phyloP scores from a whole-genome alignment of 2,888 invertebrate species.

The Bembecia ichneumoniformis region DNA sequence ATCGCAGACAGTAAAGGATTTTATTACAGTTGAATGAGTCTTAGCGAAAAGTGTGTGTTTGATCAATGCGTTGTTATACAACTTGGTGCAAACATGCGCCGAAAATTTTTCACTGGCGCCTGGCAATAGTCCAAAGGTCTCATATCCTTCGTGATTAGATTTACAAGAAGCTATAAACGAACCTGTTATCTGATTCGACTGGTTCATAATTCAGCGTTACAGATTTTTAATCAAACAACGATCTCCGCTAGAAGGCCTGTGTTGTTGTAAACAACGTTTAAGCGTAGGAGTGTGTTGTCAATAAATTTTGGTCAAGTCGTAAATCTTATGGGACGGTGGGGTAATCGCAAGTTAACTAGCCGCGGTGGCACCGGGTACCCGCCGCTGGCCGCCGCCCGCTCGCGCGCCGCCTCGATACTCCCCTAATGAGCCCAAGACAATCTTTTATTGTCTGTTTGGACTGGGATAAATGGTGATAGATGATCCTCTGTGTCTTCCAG shows the following conservation, averaged over 20 bases:
- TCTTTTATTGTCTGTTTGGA: slow-evolving; percentile 58
- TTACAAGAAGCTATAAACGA: neutral
- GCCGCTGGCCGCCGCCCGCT: slow-evolving; percentile 14
- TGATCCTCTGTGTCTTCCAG: slow-evolving; percentile 43
- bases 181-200: neutral
- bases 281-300: slow-evolving; percentile 8
- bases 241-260: too few species aligned
- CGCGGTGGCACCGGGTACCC: slow-evolving; percentile 21
- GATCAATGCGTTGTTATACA: slow-evolving; percentile 11
- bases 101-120: slow-evolving; percentile 19
- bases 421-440: slow-evolving; percentile 51
- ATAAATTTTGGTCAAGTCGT: slow-evolving; percentile 21
- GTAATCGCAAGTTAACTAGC: slow-evolving; percentile 43
- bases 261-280: slow-evolving; percentile 1
- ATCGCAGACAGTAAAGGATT: neutral
- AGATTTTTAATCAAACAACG: too few species aligned
- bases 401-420: slow-evolving; percentile 30
- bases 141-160: neutral
- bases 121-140: slow-evolving; percentile 23
- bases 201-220: too few species aligned
- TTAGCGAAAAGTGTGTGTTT: neutral
- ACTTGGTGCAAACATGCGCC: slow-evolving; percentile 17
- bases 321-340: slow-evolving; percentile 18
- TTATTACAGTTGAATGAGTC: neutral
- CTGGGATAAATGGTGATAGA: slow-evolving; percentile 63